Base-by-base conservation (phyloP, 2,113 vertebrate species). In the Propithecus coquereli region DNA sequence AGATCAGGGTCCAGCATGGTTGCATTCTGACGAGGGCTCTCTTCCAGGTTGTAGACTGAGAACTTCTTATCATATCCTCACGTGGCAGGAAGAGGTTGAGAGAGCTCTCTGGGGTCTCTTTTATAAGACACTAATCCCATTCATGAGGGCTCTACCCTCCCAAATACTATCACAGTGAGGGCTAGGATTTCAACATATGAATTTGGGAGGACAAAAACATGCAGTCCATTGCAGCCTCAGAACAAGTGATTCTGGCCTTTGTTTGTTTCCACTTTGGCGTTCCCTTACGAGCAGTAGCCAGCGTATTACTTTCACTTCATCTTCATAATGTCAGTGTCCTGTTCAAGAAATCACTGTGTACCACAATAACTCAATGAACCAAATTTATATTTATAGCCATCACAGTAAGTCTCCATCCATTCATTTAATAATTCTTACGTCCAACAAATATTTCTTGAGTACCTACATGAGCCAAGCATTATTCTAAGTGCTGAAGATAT, bases 381-480 rank as follows among this genome's bases (percentile, higher is more conserved):
- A 94, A 83, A 74, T 84, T 92, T 68, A 96, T 66, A 82, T 89
- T 47, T 79, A 45, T 73, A 84, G 9, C 34, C 57, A 80, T 93
- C 47, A 82, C 17, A 27, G 59, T 94, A 20, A 27, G 59, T 94
- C 8, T 80, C 63, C 23, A 83, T 68, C 37, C n/a, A 79, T 43
- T 65, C 37, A 79, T 71, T 68, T 61, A 45, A 8, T 90, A 73
- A 84, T 87, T 90, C 22, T 68, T 76, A 94, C 34, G 83, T 91
- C 45, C 40, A 93, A 65, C 57, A 80, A 71, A 80, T 47, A 61
- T 89, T 66, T 93, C 66, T 87, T 76, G n/a, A 93, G 45, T 77
- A 76, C 37, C 12, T 91, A 32, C 8, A 30, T 50, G 25, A 54
- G 52, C 25, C 59, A 90, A 88, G n/a, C 50, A 90, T 61, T 70